phyloP scores from a whole-genome alignment of 2,797 vertebrate genomes.

The Pipistrellus kuhlii region DNA sequence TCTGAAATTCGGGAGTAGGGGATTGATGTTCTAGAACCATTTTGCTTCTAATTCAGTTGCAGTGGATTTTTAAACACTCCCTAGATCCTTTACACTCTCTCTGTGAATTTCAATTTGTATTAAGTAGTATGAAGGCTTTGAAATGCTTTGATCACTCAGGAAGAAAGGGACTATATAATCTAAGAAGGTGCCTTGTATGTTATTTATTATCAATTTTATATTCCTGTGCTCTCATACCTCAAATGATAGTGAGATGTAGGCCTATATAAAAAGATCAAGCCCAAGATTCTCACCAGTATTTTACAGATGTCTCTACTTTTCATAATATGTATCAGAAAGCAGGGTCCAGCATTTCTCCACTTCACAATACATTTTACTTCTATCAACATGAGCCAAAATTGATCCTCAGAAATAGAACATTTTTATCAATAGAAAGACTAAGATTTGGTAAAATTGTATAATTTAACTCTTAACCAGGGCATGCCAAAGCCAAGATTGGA shows the following conservation, averaged over 20 bases:
- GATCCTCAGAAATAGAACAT: neutral
- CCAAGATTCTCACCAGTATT: neutral
- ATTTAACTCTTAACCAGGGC: neutral
- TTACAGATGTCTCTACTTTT: neutral
- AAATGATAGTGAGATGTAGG: neutral
- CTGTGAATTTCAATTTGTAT: neutral
- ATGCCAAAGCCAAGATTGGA: neutral
- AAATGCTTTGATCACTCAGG: neutral
- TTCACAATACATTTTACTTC: neutral
- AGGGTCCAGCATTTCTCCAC: neutral
- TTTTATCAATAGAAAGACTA: neutral
- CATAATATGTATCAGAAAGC: neutral
- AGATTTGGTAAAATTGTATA: neutral
- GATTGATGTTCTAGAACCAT: neutral
- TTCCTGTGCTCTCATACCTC: neutral
- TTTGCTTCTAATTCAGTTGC: neutral
- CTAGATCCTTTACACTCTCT: neutral
- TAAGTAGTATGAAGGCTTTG: neutral
- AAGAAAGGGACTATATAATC: neutral
- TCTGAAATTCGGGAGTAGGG: neutral
- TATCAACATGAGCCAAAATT: neutral
- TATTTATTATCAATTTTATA: neutral
- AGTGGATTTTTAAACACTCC: neutral
- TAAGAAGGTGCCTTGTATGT: neutral
- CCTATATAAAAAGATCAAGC: neutral